These are phyloP conservation scores for Strigamia maritima DNA, from an alignment of 2,888 invertebrate genomes.

Conservation along the genomic window DNA sequence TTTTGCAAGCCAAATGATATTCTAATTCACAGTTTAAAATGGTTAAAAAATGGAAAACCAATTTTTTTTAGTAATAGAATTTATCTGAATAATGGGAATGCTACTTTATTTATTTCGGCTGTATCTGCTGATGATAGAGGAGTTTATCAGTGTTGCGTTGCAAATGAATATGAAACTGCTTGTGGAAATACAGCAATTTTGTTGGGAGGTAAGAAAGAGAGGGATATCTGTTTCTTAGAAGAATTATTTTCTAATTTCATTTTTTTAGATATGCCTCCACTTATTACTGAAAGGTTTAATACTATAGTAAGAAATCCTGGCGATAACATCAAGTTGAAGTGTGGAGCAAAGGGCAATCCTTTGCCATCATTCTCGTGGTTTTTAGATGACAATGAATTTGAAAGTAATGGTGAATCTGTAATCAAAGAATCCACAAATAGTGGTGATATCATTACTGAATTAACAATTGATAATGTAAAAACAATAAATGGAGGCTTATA, in stretches of 20 bases:
- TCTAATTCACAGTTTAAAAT: too few relatives aligned
- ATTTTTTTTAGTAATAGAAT: neutral
- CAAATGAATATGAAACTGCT: constrained; percentile 18
- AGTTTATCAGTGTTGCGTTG: too few relatives aligned
- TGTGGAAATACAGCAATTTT: neutral
- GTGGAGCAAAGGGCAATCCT: neutral
- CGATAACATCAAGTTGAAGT: neutral
- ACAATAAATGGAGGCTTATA: neutral
- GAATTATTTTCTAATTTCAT: too few relatives aligned
- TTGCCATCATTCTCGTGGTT: neutral
- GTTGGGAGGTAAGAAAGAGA: constrained; percentile 37
- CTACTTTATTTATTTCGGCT: neutral
- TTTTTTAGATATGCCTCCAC: too few relatives aligned
- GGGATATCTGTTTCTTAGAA: too few relatives aligned
- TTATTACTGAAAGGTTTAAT: too few relatives aligned
- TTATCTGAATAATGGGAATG: neutral
- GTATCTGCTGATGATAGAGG: neutral
- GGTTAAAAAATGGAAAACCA: too few relatives aligned
- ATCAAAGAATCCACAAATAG: neutral
- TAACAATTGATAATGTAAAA: neutral
- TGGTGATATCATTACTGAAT: neutral
- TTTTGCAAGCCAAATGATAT: neutral
- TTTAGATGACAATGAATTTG: neutral
- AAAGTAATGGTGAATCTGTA: neutral
- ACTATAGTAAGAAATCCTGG: neutral